A percentile compares a stretch with the other conserved stretches of the same genome.
Evolutionary conservation across 2,888 invertebrate species (phyloP).

Genomic region (Drosophila fulvimacula): DNA sequence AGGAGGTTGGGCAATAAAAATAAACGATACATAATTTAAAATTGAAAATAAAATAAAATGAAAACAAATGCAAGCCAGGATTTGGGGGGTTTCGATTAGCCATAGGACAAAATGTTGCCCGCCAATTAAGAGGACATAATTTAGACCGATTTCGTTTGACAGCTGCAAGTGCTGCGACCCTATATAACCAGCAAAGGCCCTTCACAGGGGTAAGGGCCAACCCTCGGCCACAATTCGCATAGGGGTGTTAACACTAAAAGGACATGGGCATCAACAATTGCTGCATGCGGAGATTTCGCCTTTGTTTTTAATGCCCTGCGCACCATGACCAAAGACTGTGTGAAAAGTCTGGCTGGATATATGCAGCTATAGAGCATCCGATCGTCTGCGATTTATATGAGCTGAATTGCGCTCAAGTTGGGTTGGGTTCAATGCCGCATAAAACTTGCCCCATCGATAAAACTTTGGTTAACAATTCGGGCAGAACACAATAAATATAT

Average conservation of each 20-base stretch:
- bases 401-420: conserved; percentile 37
- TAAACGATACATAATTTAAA: conserved; percentile 58
- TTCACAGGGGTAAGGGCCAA: conserved; percentile 47
- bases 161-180: conserved; percentile 71
- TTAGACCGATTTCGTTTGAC: conserved; percentile 72
- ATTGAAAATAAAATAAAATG: conserved; percentile 55
- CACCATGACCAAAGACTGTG: conserved; percentile 71
- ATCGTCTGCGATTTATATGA: conserved; percentile 41
- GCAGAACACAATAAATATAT: conserved; percentile 43
- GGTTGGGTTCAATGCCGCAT: conserved; percentile 57
- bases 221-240: conserved; percentile 36
- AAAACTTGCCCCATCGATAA: conserved; percentile 66
- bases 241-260: conserved; percentile 79
- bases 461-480: conserved; percentile 62
- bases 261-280: conserved; percentile 70
- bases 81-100: conserved; percentile 32
- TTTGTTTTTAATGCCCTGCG: conserved; percentile 49
- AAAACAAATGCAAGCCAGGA: conserved; percentile 48
- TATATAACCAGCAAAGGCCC: conserved; percentile 42
- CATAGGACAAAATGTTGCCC: conserved; percentile 41
- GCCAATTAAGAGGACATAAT: conserved; percentile 75
- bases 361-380: conserved; percentile 19
- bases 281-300: conserved; percentile 28
- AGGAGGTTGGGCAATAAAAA: conserved; percentile 41
- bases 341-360: conserved; percentile 32